Evolutionary conservation across 2,888 invertebrate genomes (phyloP), one percentile per base, ranked within the genome.

Genomic region (Anodontia alba): DNA sequence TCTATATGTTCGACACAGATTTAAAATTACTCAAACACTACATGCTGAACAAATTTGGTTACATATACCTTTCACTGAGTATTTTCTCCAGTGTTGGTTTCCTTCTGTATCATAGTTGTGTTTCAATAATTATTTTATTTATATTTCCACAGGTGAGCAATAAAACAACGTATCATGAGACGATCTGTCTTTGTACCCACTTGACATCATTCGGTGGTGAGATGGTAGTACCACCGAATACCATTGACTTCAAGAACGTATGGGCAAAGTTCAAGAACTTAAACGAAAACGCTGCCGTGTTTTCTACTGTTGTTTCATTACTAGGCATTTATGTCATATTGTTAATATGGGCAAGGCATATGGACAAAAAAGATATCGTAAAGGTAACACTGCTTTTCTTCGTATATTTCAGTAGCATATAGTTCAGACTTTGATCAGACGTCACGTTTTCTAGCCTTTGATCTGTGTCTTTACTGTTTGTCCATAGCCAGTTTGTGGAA

Each of bases 191-290:
- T 36, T 94, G 93, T 73, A 92, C 86, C 54, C 94, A 94, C 80
- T 87, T 94, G 87, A 94, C 94, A 5, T 93, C 94, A 3, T 94
- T 94, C 78, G 94, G 94, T 0, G 92, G 94, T 15, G 94, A 94
- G 85, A 91, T 94, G 73, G 93, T 90, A 10, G 94, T 94, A 3
- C 93, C 94, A 5, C 93, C 93, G 0, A 94, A 94, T 87, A 94
- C 94, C 15, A 94, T 94, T 73, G 93, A 94, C 90, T 94, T 94
- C 86, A 91, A 81, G 73, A 94, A 93, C 38, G 94, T 94, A 5
- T 94, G 92, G 92, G 90, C 90, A 29, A 93, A 93, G 87, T 94
- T 94, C 84, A 91, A 91, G 76, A 91, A 93, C 76, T 90, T 94
- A 38, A 89, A 88, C 46, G 94, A 94, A 79, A 94, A 94, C 73